Percentiles rank a stretch among this genome's conserved stretches.
Evolutionary conservation across 2,888 invertebrate species (phyloP).

Genomic region (Temnothorax rugatulus): DNA sequence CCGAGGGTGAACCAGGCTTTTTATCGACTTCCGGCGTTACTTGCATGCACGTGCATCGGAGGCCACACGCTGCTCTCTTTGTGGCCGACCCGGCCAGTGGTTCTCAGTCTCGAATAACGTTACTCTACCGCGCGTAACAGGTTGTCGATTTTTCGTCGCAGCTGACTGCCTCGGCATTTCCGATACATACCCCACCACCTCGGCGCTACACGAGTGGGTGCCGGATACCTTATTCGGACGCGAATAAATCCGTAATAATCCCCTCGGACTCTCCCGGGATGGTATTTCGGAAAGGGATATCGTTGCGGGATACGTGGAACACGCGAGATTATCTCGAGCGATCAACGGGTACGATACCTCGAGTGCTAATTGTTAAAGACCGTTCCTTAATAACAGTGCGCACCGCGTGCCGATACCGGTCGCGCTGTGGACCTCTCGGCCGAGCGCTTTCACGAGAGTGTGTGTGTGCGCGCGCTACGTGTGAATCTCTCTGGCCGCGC

Average conservation of each 20-base stretch:
- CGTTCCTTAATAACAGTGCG: slow-evolving; percentile 6
- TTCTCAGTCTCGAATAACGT: slow-evolving; percentile 75
- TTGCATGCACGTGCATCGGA: slow-evolving; percentile 84
- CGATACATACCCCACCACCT: not conserved
- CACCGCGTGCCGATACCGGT: not conserved
- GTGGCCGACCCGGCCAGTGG: slow-evolving; percentile 78
- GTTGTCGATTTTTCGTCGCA: slow-evolving; percentile 60
- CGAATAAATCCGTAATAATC: slow-evolving; percentile 35
- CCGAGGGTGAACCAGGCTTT: slow-evolving; percentile 85
- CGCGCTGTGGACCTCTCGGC: not conserved
- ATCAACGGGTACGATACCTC: not conserved
- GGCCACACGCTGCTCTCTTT: slow-evolving; percentile 81
- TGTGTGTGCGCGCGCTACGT: not conserved
- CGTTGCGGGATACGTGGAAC: not conserved
- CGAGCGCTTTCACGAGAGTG: not conserved
- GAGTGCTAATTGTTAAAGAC: slow-evolving; percentile 26
- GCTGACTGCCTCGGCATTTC: not conserved
- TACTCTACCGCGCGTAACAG: slow-evolving; percentile 62
- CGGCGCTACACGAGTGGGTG: not conserved
- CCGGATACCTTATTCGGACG: not conserved
- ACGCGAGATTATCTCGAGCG: not conserved
- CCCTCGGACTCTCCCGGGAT: not conserved
- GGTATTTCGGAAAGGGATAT: not conserved
- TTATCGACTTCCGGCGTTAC: slow-evolving; percentile 86
- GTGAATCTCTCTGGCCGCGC: not conserved